These are phyloP conservation scores for Tribolium freemani DNA, from an alignment of 2,888 invertebrate species.

Conservation along the genomic window DNA sequence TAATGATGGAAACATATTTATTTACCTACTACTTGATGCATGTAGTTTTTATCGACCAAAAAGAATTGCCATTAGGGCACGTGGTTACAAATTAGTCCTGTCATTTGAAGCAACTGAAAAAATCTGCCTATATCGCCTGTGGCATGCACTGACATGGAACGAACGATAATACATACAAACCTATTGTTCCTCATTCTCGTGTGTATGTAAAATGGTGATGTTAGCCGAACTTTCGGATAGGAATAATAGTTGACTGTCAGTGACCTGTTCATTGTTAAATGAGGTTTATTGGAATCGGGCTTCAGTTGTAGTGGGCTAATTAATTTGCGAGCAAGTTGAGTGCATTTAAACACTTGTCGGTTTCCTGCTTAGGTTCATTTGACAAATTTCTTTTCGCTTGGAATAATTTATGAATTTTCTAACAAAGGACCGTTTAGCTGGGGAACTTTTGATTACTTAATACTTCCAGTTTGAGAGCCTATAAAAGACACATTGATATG, in stretches of 20 bases:
- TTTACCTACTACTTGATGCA: no score
- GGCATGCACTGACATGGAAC: neutral
- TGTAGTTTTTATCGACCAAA: no score
- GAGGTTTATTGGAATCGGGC: slow-evolving; percentile 1
- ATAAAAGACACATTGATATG: slow-evolving; percentile 39
- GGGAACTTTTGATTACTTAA: slow-evolving; percentile 36
- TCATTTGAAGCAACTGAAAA: neutral
- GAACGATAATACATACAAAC: neutral
- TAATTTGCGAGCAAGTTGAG: slow-evolving; percentile 7
- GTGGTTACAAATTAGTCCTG: neutral
- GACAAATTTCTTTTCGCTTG: neutral
- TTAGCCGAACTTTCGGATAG: slow-evolving; percentile 1
- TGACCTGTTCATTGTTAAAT: slow-evolving; percentile 11
- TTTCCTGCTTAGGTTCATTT: neutral
- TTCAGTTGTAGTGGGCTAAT: slow-evolving; percentile 3
- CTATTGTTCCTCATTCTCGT: neutral
- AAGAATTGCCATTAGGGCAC: no score
- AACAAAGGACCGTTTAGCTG: slow-evolving; percentile 2
- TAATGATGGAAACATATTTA: no score
- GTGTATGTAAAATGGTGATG: neutral
- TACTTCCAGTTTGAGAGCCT: slow-evolving; percentile 14
- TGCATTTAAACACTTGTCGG: neutral
- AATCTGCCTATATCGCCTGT: neutral
- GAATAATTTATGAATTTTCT: slow-evolving; percentile 26
- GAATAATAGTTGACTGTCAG: neutral